These are phyloP conservation scores for Chaetodon auriga DNA, from an alignment of 2,113 vertebrate genomes.

Conservation along the genomic window DNA sequence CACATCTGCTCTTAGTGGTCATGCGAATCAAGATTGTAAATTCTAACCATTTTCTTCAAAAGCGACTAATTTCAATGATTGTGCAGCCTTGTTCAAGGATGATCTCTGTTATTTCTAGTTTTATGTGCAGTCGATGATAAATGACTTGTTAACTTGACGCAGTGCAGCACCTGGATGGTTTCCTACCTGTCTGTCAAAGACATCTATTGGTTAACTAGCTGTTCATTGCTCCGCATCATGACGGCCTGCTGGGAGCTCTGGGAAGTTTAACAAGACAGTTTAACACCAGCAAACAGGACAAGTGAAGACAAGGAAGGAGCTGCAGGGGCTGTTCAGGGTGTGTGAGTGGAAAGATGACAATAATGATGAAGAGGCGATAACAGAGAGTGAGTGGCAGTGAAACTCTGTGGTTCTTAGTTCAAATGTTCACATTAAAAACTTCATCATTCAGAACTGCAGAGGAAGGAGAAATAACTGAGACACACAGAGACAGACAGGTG, in stretches of 20 bases:
- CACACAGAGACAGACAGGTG: not conserved
- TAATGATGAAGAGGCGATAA: too few species aligned
- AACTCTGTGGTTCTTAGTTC: too few species aligned
- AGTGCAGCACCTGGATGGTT: not conserved
- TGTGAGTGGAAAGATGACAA: too few species aligned
- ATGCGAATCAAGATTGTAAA: not conserved
- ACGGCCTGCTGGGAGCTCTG: not conserved
- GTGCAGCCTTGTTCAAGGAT: not conserved
- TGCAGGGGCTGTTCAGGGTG: too few species aligned
- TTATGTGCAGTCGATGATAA: not conserved
- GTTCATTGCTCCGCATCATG: not conserved
- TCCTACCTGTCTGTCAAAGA: not conserved
- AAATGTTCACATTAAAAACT: not conserved
- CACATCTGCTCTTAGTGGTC: too few species aligned
- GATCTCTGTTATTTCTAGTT: not conserved
- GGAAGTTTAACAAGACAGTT: not conserved
- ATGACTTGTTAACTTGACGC: not conserved
- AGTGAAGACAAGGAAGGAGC: too few species aligned
- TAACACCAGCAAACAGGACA: not conserved
- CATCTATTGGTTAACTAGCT: not conserved
- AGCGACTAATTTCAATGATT: not conserved
- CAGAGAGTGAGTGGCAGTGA: too few species aligned
- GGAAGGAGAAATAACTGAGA: not conserved
- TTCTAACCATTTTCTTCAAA: not conserved
- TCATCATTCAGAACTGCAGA: not conserved